These are phyloP conservation scores for Henicopernis longicauda DNA, from an alignment of 2,113 vertebrate genomes.

Conservation along the genomic window DNA sequence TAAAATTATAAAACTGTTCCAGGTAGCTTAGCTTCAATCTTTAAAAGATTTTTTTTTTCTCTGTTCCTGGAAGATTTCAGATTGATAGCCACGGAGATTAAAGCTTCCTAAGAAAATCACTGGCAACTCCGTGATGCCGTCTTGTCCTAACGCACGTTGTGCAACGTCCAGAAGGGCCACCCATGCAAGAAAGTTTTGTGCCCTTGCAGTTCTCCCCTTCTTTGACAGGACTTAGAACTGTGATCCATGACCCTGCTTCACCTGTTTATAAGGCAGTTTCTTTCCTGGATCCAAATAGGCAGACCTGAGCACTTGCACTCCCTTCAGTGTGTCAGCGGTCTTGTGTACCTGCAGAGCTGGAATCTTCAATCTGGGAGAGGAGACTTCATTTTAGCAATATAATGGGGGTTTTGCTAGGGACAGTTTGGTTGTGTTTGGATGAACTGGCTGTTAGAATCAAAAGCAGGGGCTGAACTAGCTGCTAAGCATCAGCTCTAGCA, in stretches of 20 bases:
- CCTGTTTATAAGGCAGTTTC: background rate
- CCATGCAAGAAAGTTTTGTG: background rate
- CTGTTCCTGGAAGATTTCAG: background rate
- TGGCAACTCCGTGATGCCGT: background rate
- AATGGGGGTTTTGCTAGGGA: fast-evolving
- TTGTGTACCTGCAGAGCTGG: background rate
- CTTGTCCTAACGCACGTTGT: background rate
- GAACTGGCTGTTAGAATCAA: background rate
- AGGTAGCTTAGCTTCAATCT: background rate
- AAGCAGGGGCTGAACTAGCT: background rate
- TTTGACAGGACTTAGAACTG: background rate
- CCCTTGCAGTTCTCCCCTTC: background rate
- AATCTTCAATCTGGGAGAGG: background rate
- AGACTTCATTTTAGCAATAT: background rate
- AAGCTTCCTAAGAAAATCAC: background rate
- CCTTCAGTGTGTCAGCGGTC: background rate
- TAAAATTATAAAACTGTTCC: background rate
- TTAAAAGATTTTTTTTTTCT: background rate
- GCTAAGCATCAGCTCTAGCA: background rate
- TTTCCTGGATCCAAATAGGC: background rate
- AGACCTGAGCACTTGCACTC: background rate
- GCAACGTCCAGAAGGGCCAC: fast-evolving
- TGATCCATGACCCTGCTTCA: background rate
- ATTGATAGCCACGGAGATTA: background rate
- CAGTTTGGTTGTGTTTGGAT: background rate